Conservation (phyloP, 2,888 invertebrate species). For the Leptopterna dolabrata region DNA sequence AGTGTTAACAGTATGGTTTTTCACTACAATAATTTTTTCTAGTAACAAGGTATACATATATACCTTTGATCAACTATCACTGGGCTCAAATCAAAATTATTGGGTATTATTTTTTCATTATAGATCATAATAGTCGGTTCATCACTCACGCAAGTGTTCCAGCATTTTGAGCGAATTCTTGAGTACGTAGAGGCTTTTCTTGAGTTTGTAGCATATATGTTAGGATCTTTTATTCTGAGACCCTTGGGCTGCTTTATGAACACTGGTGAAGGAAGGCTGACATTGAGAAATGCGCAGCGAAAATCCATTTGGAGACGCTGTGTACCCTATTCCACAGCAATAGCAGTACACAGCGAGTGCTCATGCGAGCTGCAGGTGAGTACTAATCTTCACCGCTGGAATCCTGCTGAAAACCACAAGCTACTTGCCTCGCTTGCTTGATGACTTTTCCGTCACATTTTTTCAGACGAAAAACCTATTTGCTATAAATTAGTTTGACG, state of each 20-base stretch:
- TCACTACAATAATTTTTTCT: too few relatives aligned
- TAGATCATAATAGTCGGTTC: too few relatives aligned
- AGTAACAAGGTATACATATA: too few relatives aligned
- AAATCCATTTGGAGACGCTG: conserved; percentile 37
- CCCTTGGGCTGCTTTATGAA: conserved; percentile 12
- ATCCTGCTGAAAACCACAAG: conserved; percentile 51
- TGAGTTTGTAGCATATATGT: neutral
- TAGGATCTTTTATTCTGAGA: neutral
- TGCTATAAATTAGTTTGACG: conserved; percentile 42
- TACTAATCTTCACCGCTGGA: conserved; percentile 38
- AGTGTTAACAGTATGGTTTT: too few relatives aligned
- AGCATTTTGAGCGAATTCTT: neutral
- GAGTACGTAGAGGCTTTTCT: neutral
- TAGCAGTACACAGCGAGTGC: conserved; percentile 40
- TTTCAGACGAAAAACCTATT: conserved; percentile 44
- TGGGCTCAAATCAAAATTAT: too few relatives aligned
- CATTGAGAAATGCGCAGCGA: conserved; percentile 40
- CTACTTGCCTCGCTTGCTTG: conserved; percentile 46
- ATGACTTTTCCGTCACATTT: neutral
- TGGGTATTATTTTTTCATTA: too few relatives aligned
- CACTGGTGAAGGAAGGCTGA: conserved; percentile 13
- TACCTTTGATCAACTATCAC: too few relatives aligned
- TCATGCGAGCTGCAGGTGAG: conserved; percentile 50
- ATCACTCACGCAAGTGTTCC: too few relatives aligned
- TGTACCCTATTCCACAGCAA: neutral